Evolutionary conservation across 2,888 invertebrate species (phyloP).

Genomic region (Torymus aiolomorphi): DNA sequence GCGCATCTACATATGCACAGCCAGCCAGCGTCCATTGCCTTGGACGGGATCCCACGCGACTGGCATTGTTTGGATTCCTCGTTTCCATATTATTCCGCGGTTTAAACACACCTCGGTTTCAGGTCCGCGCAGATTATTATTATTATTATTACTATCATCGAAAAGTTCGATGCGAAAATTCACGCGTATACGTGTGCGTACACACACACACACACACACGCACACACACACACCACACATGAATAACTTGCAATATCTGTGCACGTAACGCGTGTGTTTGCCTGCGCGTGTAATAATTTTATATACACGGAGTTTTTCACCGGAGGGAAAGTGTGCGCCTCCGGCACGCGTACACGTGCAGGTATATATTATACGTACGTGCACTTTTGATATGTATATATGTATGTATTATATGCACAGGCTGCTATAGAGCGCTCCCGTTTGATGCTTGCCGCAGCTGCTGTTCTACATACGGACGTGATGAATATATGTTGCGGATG

Average conservation of each 20-base stretch:
- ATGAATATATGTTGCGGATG: conserved; percentile 14
- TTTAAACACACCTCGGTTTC: too few relatives aligned
- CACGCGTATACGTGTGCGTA: too few relatives aligned
- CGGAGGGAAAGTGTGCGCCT: conserved; percentile 60
- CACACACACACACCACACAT: too few relatives aligned
- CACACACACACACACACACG: too few relatives aligned
- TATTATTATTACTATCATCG: too few relatives aligned
- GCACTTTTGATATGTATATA: too few relatives aligned
- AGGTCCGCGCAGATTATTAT: too few relatives aligned
- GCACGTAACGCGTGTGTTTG: too few relatives aligned
- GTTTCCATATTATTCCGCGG: conserved; percentile 16
- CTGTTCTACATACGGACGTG: conserved; percentile 15
- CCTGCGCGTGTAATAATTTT: too few relatives aligned
- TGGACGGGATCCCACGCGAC: conserved; percentile 69
- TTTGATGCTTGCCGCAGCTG: background rate
- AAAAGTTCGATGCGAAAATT: too few relatives aligned
- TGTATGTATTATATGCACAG: too few relatives aligned
- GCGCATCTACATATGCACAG: background rate
- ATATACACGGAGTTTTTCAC: conserved; percentile 58
- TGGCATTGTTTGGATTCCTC: conserved; percentile 65
- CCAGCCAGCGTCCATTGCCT: conserved; percentile 59
- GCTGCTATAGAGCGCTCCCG: background rate
- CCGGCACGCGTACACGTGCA: background rate
- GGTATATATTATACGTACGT: background rate
- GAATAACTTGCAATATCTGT: too few relatives aligned